Conservation (phyloP, 2,888 invertebrate genomes). For the Fragum whitleyi region DNA sequence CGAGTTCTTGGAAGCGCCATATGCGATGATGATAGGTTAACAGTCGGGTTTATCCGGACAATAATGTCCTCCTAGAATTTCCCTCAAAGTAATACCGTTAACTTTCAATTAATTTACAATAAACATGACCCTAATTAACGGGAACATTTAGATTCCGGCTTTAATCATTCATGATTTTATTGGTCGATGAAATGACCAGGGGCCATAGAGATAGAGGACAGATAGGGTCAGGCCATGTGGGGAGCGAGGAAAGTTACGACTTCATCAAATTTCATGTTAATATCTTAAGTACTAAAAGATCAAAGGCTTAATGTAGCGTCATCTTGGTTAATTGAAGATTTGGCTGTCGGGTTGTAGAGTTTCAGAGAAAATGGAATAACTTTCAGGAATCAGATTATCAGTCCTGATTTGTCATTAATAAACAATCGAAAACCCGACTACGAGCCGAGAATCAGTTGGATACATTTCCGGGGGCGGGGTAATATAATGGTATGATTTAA, state of each 20-base stretch:
- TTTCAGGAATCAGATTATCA: slow-evolving; percentile 3
- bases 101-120: slow-evolving; percentile 29
- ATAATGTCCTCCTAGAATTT: slow-evolving; percentile 6
- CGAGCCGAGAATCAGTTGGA: not conserved
- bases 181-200: slow-evolving; percentile 31
- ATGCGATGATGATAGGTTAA: slow-evolving; percentile 23
- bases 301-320: slow-evolving; percentile 26
- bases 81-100: slow-evolving; percentile 23
- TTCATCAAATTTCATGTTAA: slow-evolving; percentile 17
- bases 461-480: slow-evolving; percentile 2
- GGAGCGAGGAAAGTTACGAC: slow-evolving; percentile 25
- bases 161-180: slow-evolving; percentile 31
- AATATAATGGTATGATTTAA: not conserved
- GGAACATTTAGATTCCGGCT: slow-evolving; percentile 25
- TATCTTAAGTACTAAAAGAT: slow-evolving; percentile 26
- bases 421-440: slow-evolving; percentile 13
- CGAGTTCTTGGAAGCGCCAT: slow-evolving; percentile 20
- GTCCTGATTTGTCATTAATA: slow-evolving; percentile 26
- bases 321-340: slow-evolving; percentile 16
- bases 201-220: slow-evolving; percentile 22
- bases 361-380: not conserved
- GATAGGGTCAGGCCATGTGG: slow-evolving; percentile 26
- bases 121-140: slow-evolving; percentile 25
- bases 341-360: slow-evolving; percentile 6
- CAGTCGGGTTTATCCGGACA: slow-evolving; percentile 10